Evolutionary conservation across 2,113 vertebrate genomes (phyloP).

Genomic region (Aptenodytes patagonicus): DNA sequence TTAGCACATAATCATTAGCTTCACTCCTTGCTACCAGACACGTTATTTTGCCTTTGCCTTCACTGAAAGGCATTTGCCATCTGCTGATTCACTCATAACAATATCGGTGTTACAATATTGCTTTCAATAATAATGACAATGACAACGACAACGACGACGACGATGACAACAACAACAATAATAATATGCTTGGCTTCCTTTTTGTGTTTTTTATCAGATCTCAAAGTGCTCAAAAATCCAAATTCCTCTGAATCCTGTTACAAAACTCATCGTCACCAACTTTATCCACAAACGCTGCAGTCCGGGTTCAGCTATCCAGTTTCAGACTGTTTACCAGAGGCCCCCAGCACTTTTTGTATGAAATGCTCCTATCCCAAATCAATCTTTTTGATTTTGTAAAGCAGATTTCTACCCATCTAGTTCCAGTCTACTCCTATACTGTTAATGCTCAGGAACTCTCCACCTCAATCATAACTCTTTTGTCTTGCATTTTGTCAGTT

Average conservation of each 20-base stretch:
- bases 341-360: neutral
- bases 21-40: slow-evolving; percentile 30
- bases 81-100: slow-evolving; percentile 23
- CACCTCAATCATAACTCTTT: neutral
- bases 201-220: neutral
- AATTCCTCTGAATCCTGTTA: neutral
- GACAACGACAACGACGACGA: too few relatives aligned
- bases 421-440: neutral
- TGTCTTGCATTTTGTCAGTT: neutral
- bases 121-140: neutral
- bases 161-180: neutral
- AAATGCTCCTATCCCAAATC: neutral
- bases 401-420: neutral
- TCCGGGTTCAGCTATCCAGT: neutral
- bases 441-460: neutral
- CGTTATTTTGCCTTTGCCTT: slow-evolving; percentile 21
- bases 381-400: neutral
- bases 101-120: neutral
- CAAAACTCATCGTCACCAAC: neutral
- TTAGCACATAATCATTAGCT: slow-evolving; percentile 59
- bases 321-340: neutral
- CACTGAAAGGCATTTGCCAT: slow-evolving; percentile 34
- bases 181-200: neutral
- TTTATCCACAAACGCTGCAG: neutral
- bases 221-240: neutral